phyloP scores from a whole-genome alignment of 2,888 invertebrate genomes.

The Steinernema hermaphroditum region DNA sequence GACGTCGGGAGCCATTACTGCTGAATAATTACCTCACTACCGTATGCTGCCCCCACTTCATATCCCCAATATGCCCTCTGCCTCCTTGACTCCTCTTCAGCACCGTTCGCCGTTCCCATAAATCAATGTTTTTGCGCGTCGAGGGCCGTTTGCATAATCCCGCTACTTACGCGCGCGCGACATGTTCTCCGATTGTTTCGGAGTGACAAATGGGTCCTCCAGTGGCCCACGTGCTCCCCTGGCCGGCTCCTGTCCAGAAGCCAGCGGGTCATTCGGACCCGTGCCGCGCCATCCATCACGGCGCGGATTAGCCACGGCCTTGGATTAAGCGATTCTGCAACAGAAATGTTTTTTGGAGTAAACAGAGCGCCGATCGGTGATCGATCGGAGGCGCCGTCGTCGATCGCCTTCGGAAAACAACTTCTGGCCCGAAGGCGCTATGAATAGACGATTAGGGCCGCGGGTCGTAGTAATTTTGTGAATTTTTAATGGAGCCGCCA shows the following conservation, averaged over 20 bases:
- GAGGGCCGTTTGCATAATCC: slow-evolving; percentile 23
- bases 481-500: background rate
- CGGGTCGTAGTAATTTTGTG: slow-evolving; percentile 11
- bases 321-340: slow-evolving; percentile 26
- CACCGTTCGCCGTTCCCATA: slow-evolving; percentile 22
- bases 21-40: no score
- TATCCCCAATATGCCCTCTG: background rate
- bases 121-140: slow-evolving; percentile 25
- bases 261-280: background rate
- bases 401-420: slow-evolving; percentile 21
- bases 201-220: slow-evolving; percentile 9
- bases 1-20: no score
- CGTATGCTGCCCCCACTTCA: background rate
- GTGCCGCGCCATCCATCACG: slow-evolving; percentile 15
- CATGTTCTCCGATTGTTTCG: slow-evolving; percentile 15
- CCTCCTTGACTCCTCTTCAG: slow-evolving; percentile 22
- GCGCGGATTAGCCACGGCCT: background rate
- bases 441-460: slow-evolving; percentile 15
- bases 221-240: slow-evolving; percentile 1
- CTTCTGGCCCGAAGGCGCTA: background rate
- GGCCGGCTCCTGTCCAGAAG: background rate
- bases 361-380: slow-evolving; percentile 17
- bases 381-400: background rate
- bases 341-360: slow-evolving; percentile 25
- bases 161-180: slow-evolving; percentile 20